Percentiles rank a stretch among this genome's conserved stretches.
phyloP scores from a whole-genome alignment of 2,888 invertebrate genomes.

The Limnephilus rhombicus region DNA sequence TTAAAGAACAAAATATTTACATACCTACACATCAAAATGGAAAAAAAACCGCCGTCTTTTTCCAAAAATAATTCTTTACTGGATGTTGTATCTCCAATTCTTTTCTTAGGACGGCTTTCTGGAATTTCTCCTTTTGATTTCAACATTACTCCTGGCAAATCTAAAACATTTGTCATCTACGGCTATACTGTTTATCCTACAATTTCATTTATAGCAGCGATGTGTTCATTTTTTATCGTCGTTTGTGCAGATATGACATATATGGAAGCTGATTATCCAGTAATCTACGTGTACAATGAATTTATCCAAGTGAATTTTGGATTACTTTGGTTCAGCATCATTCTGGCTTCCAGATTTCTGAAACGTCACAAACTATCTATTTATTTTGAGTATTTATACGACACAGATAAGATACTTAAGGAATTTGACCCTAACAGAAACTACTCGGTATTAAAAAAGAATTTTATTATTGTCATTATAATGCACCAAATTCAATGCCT shows the following conservation, averaged over 20 bases:
- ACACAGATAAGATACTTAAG: not conserved
- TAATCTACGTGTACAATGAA: not conserved
- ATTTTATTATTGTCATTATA: not conserved
- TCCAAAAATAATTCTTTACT: not conserved
- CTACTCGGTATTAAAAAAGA: not conserved
- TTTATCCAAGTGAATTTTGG: not conserved
- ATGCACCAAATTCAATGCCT: not conserved
- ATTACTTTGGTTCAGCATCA: not conserved
- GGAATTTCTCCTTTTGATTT: slow-evolving; percentile 6
- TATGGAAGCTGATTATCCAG: not conserved
- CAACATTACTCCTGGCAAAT: not conserved
- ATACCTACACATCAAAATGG: too few relatives aligned
- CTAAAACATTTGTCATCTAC: not conserved
- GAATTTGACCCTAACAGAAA: not conserved
- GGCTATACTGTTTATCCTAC: not conserved
- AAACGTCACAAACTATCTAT: not conserved
- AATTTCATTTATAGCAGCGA: not conserved
- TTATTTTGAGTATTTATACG: not conserved
- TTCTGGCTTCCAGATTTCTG: not conserved
- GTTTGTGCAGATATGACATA: not conserved
- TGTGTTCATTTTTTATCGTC: not conserved
- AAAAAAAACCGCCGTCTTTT: not conserved
- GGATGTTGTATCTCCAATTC: slow-evolving; percentile 4
- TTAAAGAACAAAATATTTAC: too few relatives aligned
- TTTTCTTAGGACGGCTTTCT: not conserved